Evolutionary conservation across 2,113 vertebrate genomes (phyloP).

Genomic region (Hydropotes inermis): DNA sequence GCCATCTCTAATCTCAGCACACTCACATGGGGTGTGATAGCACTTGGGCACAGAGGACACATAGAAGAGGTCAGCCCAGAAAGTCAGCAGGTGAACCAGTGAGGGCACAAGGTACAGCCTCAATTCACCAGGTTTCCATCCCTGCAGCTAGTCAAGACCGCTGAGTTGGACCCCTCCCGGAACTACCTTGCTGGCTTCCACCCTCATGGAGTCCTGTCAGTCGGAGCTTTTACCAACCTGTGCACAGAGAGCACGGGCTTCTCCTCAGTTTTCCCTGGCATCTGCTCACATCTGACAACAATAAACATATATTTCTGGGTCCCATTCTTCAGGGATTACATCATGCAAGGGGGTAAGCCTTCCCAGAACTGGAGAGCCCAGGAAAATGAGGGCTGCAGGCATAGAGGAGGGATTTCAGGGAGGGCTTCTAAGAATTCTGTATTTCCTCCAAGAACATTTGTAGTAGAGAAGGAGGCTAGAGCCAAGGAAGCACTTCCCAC

Average conservation of each 20-base stretch:
- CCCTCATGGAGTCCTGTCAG: constrained; percentile 79
- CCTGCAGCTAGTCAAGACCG: constrained; percentile 91
- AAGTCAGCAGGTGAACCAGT: not conserved
- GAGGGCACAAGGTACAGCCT: accelerated
- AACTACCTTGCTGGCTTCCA: constrained; percentile 95
- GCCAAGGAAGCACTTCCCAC: not conserved
- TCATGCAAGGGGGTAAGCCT: constrained; percentile 89
- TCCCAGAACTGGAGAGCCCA: not conserved
- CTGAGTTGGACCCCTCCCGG: constrained; percentile 87
- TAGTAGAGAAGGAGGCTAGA: not conserved
- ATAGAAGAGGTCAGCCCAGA: not conserved
- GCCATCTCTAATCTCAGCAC: not conserved
- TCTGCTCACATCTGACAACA: constrained; percentile 88
- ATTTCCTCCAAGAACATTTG: not conserved
- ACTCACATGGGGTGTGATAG: not conserved
- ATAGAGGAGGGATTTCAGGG: not conserved
- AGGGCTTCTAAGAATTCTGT: not conserved
- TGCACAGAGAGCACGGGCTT: constrained; percentile 75
- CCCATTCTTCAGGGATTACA: constrained; percentile 93
- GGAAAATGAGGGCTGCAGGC: not conserved
- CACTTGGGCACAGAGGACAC: not conserved
- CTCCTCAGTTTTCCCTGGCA: constrained; percentile 84
- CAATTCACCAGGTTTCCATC: not conserved
- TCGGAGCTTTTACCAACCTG: not conserved
- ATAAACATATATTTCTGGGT: constrained; percentile 90